Conservation (phyloP, 2,888 invertebrate genomes). For the Zonitis immaculata region DNA sequence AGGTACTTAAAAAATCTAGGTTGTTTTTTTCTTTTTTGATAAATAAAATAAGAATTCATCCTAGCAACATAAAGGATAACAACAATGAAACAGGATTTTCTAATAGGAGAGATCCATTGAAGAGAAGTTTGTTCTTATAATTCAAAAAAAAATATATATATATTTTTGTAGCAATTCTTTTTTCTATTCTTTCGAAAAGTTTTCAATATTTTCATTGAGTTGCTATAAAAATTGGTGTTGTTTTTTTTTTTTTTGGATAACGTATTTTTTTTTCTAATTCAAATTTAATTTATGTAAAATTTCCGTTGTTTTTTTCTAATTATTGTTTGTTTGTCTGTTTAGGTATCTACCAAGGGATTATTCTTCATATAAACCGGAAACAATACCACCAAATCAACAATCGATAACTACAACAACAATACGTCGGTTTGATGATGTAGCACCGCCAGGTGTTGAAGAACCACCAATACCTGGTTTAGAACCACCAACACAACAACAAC, state of each 20-base stretch:
- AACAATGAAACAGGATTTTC: not conserved
- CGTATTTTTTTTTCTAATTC: not conserved
- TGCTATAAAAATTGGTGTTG: not conserved
- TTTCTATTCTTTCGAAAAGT: not conserved
- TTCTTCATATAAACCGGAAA: constrained; percentile 27
- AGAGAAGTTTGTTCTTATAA: not conserved
- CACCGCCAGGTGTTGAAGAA: constrained; percentile 60
- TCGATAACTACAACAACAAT: constrained; percentile 26
- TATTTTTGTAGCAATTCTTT: constrained; percentile 5
- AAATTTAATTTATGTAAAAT: not conserved
- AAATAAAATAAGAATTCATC: too few relatives aligned
- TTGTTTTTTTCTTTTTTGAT: too few relatives aligned
- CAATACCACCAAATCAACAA: constrained; percentile 19
- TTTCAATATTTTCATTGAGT: not conserved
- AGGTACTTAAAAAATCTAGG: too few relatives aligned
- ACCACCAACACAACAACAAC: constrained; percentile 10
- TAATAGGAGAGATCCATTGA: not conserved
- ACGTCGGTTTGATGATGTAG: constrained; percentile 52
- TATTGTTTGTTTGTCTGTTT: constrained; percentile 31
- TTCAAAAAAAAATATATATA: not conserved
- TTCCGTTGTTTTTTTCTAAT: constrained; percentile 3
- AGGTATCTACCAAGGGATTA: constrained; percentile 38
- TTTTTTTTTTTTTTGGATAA: not conserved
- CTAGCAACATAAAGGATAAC: not conserved
- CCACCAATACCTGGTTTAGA: constrained; percentile 61